Percentiles rank a stretch among this genome's conserved stretches.
Conservation (phyloP, 1,140 invertebrate species). For the Cotesia vestalis region DNA sequence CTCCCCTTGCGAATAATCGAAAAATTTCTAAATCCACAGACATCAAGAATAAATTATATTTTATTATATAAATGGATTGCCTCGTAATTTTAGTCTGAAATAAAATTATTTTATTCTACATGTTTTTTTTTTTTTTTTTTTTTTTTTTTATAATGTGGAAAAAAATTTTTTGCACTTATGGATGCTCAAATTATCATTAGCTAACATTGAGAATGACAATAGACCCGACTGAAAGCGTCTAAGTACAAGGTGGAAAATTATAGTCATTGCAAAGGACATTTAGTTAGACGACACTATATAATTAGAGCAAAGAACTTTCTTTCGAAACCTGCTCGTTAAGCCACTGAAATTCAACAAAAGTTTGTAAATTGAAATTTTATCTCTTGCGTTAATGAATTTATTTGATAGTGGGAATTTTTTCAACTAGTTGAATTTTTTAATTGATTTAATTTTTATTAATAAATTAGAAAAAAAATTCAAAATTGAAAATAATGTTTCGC, state of each 20-base stretch:
- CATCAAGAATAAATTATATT: background rate
- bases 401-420: too few species aligned
- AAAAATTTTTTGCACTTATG: slow-evolving; percentile 3
- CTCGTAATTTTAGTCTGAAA: too few species aligned
- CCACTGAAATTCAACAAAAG: background rate
- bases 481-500: too few species aligned
- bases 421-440: too few species aligned
- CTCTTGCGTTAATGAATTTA: too few species aligned
- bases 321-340: slow-evolving; percentile 17
- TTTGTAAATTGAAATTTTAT: background rate
- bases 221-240: slow-evolving; percentile 3
- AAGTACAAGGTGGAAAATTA: slow-evolving; percentile 26
- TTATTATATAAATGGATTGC: background rate
- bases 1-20: background rate
- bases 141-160: background rate
- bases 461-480: too few species aligned
- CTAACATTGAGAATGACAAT: slow-evolving; percentile 11
- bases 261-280: slow-evolving; percentile 20
- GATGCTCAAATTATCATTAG: slow-evolving; percentile 14
- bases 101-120: too few species aligned
- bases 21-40: background rate
- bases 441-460: too few species aligned
- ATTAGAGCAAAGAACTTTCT: slow-evolving; percentile 21
- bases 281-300: slow-evolving; percentile 23
- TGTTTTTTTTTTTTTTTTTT: too few species aligned